These are phyloP conservation scores for Dicrurus megarhynchus DNA, from an alignment of 2,113 vertebrate genomes.

Conservation along the genomic window DNA sequence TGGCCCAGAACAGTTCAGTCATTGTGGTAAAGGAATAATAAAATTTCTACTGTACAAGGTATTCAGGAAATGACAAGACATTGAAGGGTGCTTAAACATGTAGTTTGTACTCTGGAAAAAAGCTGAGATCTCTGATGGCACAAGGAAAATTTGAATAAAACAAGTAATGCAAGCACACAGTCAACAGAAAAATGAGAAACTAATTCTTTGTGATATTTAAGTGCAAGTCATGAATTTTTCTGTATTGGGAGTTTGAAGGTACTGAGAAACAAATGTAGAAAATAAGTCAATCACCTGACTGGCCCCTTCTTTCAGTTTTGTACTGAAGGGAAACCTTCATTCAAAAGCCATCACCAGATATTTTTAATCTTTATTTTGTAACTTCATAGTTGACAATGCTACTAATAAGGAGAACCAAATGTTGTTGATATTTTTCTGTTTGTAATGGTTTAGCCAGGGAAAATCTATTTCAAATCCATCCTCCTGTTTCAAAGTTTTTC, in stretches of 20 bases:
- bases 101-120: background rate
- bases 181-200: background rate
- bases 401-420: background rate
- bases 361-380: background rate
- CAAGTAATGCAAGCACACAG: background rate
- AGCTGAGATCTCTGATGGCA: background rate
- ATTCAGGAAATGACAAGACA: background rate
- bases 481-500: background rate
- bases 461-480: constrained; percentile 1
- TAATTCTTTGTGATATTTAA: background rate
- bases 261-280: background rate
- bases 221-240: background rate
- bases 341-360: background rate
- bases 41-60: background rate
- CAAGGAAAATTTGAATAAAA: background rate
- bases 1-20: background rate
- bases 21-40: background rate
- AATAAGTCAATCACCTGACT: background rate
- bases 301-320: background rate
- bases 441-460: background rate
- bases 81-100: background rate
- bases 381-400: background rate
- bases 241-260: background rate
- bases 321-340: background rate
- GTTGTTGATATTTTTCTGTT: background rate